phyloP scores from a whole-genome alignment of 1,140 invertebrate species.

The Drosophila nigromelanica region DNA sequence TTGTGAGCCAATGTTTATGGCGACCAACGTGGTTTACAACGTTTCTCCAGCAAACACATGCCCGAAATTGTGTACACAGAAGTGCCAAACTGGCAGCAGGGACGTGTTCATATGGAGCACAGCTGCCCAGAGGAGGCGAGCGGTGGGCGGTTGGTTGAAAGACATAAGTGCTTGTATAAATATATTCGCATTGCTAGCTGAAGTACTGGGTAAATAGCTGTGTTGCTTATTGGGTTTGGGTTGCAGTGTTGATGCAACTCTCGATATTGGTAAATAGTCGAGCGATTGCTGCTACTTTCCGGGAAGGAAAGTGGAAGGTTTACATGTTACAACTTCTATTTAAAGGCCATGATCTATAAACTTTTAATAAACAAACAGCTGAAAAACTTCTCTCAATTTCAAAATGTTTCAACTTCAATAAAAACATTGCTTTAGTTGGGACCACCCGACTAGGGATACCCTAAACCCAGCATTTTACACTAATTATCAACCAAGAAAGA shows the following conservation, averaged over 20 bases:
- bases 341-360: constrained; percentile 1
- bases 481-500: too few relatives aligned
- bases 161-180: constrained; percentile 18
- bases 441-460: too few relatives aligned
- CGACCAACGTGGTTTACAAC: constrained; percentile 50
- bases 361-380: constrained; percentile 14
- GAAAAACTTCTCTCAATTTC: background rate
- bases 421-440: too few relatives aligned
- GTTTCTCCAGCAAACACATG: constrained; percentile 26
- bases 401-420: too few relatives aligned
- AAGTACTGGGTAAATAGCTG: constrained; percentile 30
- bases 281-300: background rate
- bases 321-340: constrained; percentile 4
- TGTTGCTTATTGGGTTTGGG: constrained; percentile 35
- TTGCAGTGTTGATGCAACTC: constrained; percentile 8
- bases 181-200: constrained; percentile 23
- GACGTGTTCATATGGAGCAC: constrained; percentile 34
- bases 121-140: background rate
- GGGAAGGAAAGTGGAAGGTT: background rate
- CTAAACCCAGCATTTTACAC: too few relatives aligned
- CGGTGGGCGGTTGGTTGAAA: background rate
- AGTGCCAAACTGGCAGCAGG: constrained; percentile 40
- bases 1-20: constrained; percentile 75
- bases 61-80: constrained; percentile 29
- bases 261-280: constrained; percentile 31